These are phyloP conservation scores for Epicauta chinensis DNA, from an alignment of 1,140 invertebrate genomes.

Conservation along the genomic window DNA sequence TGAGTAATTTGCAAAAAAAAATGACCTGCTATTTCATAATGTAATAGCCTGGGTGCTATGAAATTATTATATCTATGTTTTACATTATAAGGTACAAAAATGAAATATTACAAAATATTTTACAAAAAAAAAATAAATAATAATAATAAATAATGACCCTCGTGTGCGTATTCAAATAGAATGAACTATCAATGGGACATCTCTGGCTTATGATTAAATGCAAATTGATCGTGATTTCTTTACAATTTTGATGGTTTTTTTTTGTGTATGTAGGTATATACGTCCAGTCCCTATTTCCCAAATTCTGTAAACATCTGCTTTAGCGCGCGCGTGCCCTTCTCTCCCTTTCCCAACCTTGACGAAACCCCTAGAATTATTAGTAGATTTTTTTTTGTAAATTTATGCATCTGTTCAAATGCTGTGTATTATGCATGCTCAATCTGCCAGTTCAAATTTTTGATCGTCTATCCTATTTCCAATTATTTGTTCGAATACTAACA, in stretches of 20 bases:
- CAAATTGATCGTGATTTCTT: constrained; percentile 33
- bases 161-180: constrained; percentile 10
- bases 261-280: constrained; percentile 12
- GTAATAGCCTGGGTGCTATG: constrained; percentile 39
- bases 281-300: constrained; percentile 28
- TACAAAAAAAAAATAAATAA: not conserved
- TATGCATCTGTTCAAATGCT: constrained; percentile 34
- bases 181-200: not conserved
- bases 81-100: constrained; percentile 32
- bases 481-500: not conserved
- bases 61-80: constrained; percentile 37
- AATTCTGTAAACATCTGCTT: constrained; percentile 37
- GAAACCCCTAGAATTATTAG: constrained; percentile 20
- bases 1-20: constrained; percentile 43
- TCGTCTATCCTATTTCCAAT: not conserved
- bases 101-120: constrained; percentile 9
- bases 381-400: constrained; percentile 29
- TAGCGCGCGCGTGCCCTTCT: constrained; percentile 15
- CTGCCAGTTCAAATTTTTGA: not conserved
- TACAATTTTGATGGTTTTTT: constrained; percentile 30
- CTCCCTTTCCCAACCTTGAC: constrained; percentile 21
- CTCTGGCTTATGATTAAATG: constrained; percentile 22
- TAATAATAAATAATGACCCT: not conserved
- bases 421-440: constrained; percentile 20
- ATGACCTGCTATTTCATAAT: constrained; percentile 42